phyloP scores from a whole-genome alignment of 2,888 invertebrate species.

The Apamea anceps region DNA sequence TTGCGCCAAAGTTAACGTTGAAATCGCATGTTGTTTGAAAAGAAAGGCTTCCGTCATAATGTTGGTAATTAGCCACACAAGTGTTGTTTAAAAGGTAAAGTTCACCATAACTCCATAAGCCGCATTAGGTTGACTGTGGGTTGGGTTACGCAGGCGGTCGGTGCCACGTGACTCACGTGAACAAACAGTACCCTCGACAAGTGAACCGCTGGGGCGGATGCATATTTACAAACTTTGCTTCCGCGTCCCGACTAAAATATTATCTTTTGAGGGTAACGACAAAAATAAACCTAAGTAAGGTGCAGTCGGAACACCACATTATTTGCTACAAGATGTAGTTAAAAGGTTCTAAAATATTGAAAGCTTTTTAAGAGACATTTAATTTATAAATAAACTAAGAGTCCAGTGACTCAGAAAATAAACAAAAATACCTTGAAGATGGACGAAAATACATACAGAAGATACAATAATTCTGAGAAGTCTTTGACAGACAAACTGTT shows the following conservation, averaged over 20 bases:
- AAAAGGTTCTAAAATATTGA: slow-evolving; percentile 29
- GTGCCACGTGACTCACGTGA: slow-evolving; percentile 76
- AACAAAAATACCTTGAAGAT: slow-evolving; percentile 37
- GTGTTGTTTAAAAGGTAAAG: slow-evolving; percentile 62
- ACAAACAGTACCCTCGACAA: slow-evolving; percentile 70
- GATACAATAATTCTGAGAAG: slow-evolving; percentile 41
- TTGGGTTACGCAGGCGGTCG: slow-evolving; percentile 61
- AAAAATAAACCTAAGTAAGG: slow-evolving; percentile 59
- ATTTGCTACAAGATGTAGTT: slow-evolving; percentile 25
- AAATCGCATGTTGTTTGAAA: slow-evolving; percentile 43
- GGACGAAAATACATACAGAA: slow-evolving; percentile 42
- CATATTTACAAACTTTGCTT: slow-evolving; percentile 80
- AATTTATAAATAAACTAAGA: slow-evolving; percentile 34
- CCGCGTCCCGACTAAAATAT: slow-evolving; percentile 73
- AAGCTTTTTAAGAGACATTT: slow-evolving; percentile 55
- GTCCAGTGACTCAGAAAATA: slow-evolving; percentile 34
- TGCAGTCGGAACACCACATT: slow-evolving; percentile 10
- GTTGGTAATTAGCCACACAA: slow-evolving; percentile 40
- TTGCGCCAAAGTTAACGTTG: slow-evolving; percentile 20
- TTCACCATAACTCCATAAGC: slow-evolving; percentile 67
- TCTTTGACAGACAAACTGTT: slow-evolving; percentile 38
- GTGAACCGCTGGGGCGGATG: slow-evolving; percentile 71
- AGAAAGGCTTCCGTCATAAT: slow-evolving; percentile 33
- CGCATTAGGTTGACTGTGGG: slow-evolving; percentile 63
- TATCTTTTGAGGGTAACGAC: slow-evolving; percentile 69